A percentile compares a stretch with the other conserved stretches of the same genome.
These are phyloP conservation scores for Daktulosphaira vitifoliae DNA, from an alignment of 1,140 invertebrate genomes.

Conservation along the genomic window DNA sequence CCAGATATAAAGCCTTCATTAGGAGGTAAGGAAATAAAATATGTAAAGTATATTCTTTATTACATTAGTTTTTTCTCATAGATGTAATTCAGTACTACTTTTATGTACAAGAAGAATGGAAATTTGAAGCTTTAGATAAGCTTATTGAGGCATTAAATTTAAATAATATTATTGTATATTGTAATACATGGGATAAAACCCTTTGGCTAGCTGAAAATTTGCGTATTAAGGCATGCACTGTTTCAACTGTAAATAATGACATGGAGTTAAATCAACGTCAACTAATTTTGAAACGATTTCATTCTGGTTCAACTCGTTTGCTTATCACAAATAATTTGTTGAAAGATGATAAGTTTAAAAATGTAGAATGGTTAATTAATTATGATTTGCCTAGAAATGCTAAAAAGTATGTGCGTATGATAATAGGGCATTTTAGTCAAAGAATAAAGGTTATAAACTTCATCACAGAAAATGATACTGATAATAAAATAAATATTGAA, in stretches of 20 bases:
- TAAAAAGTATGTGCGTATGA: constrained; percentile 4
- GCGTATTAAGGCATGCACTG: not conserved
- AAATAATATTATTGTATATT: not conserved
- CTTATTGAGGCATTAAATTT: not conserved
- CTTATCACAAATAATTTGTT: not conserved
- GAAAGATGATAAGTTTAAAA: not conserved
- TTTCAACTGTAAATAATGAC: not conserved
- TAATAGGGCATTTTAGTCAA: constrained; percentile 3
- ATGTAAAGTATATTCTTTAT: not conserved
- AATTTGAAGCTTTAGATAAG: constrained; percentile 3
- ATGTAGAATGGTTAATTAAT: constrained; percentile 13
- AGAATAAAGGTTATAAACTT: constrained; percentile 9
- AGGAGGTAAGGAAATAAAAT: not conserved
- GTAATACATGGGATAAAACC: not conserved
- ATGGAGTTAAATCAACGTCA: not conserved
- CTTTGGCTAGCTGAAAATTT: not conserved
- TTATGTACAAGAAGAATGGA: constrained; percentile 10
- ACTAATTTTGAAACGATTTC: constrained; percentile 5
- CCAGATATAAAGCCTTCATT: constrained; percentile 14
- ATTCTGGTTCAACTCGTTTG: not conserved
- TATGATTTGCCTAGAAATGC: constrained; percentile 11
- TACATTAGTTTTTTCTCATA: not conserved
- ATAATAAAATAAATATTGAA: not conserved
- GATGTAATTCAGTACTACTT: constrained; percentile 7
- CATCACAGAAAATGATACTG: not conserved